Conservation (phyloP, 2,888 invertebrate species). For the Trichogramma evanescens region DNA sequence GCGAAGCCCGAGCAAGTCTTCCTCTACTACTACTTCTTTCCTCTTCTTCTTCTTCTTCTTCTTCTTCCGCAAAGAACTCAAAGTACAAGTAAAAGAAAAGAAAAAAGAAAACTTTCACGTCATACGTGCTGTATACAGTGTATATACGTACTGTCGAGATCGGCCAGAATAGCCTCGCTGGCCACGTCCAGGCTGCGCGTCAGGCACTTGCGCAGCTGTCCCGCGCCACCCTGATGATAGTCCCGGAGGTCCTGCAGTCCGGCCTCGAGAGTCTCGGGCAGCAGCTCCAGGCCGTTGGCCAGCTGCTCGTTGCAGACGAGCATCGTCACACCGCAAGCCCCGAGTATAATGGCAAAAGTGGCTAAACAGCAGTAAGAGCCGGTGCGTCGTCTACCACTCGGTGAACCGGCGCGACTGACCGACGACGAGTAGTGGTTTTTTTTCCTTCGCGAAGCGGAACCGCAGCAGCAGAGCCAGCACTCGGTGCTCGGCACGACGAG, state of each 20-base stretch:
- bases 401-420: constrained; percentile 7
- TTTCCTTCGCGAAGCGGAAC: constrained; percentile 28
- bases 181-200: constrained; percentile 57
- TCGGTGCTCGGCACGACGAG: constrained; percentile 60
- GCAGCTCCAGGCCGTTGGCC: constrained; percentile 52
- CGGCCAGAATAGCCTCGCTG: constrained; percentile 55
- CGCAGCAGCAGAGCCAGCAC: constrained; percentile 49
- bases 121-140: neutral
- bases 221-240: constrained; percentile 58
- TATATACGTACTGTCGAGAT: constrained; percentile 57
- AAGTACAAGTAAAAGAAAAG: neutral
- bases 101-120: neutral
- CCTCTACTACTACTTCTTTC: neutral
- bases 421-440: constrained; percentile 37
- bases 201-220: constrained; percentile 56
- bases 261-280: constrained; percentile 52
- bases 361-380: neutral
- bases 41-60: neutral
- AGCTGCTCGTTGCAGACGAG: constrained; percentile 60
- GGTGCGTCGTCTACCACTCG: too few species aligned
- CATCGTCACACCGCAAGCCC: constrained; percentile 55
- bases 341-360: constrained; percentile 28
- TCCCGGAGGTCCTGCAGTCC: constrained; percentile 57
- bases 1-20: neutral
- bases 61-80: neutral